These are phyloP conservation scores for Percopsis omiscomaycus DNA, from an alignment of 2,797 vertebrate species.

Conservation along the genomic window DNA sequence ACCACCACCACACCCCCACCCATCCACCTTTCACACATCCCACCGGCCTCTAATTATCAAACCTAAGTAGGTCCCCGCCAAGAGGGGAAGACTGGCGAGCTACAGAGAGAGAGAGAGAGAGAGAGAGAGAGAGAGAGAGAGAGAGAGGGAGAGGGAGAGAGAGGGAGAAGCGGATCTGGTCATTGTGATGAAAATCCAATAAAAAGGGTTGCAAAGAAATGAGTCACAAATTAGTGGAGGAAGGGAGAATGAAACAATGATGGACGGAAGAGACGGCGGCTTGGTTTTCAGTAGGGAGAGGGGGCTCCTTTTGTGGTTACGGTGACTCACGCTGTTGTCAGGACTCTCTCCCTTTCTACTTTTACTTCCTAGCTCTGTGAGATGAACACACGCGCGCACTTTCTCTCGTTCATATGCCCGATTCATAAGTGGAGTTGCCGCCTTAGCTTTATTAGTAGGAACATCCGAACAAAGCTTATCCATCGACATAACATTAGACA, in stretches of 20 bases:
- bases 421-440: conserved; percentile 34
- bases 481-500: too few species aligned
- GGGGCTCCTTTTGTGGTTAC: conserved; percentile 30
- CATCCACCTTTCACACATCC: conserved; percentile 70
- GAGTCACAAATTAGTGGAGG: conserved; percentile 33
- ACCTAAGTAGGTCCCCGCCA: conserved; percentile 68
- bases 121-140: conserved; percentile 30
- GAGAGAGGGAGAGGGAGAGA: conserved; percentile 22
- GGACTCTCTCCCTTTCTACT: conserved; percentile 24
- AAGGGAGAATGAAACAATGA: conserved; percentile 31
- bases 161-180: conserved; percentile 18
- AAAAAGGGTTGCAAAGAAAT: conserved; percentile 32
- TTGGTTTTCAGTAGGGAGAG: conserved; percentile 35
- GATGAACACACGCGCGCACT: conserved; percentile 14
- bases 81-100: conserved; percentile 44
- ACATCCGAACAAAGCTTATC: conserved; percentile 5
- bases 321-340: conserved; percentile 49
- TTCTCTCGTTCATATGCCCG: background rate
- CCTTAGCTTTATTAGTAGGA: background rate
- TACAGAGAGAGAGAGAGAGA: conserved; percentile 24
- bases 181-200: conserved; percentile 27
- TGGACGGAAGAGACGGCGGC: background rate
- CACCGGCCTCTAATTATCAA: conserved; percentile 69
- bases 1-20: conserved; percentile 52
- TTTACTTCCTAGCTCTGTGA: conserved; percentile 18